These are phyloP conservation scores for Acipenser transmontanus DNA, from an alignment of 2,797 vertebrate species.

Conservation along the genomic window DNA sequence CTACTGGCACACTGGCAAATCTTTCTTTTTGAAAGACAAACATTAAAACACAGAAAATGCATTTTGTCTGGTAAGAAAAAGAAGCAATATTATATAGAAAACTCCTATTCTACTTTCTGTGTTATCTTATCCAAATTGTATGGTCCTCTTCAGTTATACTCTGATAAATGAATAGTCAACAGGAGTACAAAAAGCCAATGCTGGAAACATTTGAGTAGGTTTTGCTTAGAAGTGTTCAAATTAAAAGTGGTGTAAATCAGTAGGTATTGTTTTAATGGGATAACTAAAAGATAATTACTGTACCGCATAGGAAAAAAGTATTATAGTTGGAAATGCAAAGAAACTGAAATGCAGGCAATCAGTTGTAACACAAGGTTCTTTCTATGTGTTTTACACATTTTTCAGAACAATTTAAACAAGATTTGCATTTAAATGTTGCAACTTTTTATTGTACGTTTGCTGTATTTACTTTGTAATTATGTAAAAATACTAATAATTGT, in stretches of 20 bases:
- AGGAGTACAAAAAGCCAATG: conserved; percentile 2
- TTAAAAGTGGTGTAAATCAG: not conserved
- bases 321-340: too few species aligned
- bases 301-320: too few species aligned
- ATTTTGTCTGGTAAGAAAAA: conserved; percentile 16
- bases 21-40: conserved; percentile 26
- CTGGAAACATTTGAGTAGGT: conserved; percentile 1
- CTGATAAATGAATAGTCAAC: not conserved
- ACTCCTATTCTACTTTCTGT: conserved; percentile 14
- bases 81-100: conserved; percentile 22
- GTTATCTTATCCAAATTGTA: conserved; percentile 19
- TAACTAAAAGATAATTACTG: too few species aligned
- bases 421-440: too few species aligned
- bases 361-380: too few species aligned
- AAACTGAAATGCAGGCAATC: too few species aligned
- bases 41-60: conserved; percentile 18
- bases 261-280: too few species aligned
- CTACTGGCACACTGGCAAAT: conserved; percentile 23
- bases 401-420: too few species aligned
- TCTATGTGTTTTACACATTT: too few species aligned
- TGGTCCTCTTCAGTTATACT: conserved; percentile 13
- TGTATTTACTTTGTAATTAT: too few species aligned
- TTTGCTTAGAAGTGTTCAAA: not conserved
- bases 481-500: too few species aligned
- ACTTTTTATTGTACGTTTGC: too few species aligned